Base-by-base conservation (phyloP, 2,113 vertebrate species). In the Platichthys stellatus region DNA sequence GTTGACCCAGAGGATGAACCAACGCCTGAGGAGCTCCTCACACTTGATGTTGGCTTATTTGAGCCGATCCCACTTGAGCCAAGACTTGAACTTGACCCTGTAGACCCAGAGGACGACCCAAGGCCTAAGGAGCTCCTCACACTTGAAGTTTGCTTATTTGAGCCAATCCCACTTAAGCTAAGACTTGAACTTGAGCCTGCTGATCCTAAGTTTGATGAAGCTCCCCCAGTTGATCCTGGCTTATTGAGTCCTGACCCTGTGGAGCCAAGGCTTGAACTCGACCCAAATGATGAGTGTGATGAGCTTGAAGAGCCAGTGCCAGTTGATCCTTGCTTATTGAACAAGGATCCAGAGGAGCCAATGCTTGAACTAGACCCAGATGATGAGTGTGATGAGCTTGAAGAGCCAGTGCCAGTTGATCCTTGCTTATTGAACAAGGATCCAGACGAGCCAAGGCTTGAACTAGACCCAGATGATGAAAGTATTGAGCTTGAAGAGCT, bases 11-110 rank as follows among this genome's bases (percentile, higher is more conserved):
- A 71, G 2, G 76, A 75, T 20, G 67, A 81, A 6, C 31, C 31
- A 31, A 31, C 1, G 61, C 5, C 17, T 14, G 65, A 3, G 6
- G 81, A 43, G 53, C 11, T 64, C 82, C 40, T 85, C 1, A 4
- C 23, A 69, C 1, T 77, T 17, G 76, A 13, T 0, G 76, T 24
- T 69, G 76, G 71, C 45, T 81, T 89, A 56, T 70, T 86, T 21
- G 18, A 38, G n/a, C 63, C 54, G 24, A 6, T 20, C 0, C 61
- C 72, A 7, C 26, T 64, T 26, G 63, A 78, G n/a, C 82, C n/a
- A 4, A 47, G 0, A 11, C 18, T 74, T 17, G 71, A 10, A 72
- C 18, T 66, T n/a, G 45, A 63, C 40, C 69, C 69, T 21, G n/a
- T 21, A 31, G 66, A 78, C 31, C 31, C 31, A 69, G 70, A 71